Conservation (phyloP, 2,797 vertebrate genomes). For the Myripristis jacobus region DNA sequence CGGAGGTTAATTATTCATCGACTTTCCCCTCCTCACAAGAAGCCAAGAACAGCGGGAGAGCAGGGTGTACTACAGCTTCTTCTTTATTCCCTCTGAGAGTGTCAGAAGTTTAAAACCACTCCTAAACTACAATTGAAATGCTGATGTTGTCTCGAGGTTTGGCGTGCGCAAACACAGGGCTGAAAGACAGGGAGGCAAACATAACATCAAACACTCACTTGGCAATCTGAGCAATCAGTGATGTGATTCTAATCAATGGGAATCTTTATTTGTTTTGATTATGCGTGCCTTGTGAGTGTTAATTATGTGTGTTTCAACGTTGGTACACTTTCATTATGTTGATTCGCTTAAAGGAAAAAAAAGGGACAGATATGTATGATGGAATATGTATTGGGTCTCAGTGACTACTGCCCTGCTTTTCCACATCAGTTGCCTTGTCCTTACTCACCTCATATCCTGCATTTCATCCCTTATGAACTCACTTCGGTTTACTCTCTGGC, state of each 20-base stretch:
- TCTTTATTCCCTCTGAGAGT: conserved; percentile 79
- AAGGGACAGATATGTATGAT: background rate
- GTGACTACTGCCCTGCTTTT: background rate
- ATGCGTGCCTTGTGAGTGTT: conserved; percentile 37
- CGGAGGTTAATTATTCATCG: conserved; percentile 81
- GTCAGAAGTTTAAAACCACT: conserved; percentile 80
- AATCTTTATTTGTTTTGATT: conserved; percentile 51
- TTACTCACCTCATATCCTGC: background rate
- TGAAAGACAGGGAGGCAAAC: conserved; percentile 54
- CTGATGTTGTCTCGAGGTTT: conserved; percentile 68
- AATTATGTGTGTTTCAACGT: conserved; percentile 20
- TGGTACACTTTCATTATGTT: background rate
- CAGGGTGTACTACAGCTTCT: conserved; percentile 55
- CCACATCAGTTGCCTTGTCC: background rate
- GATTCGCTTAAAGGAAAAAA: background rate
- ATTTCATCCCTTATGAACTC: background rate
- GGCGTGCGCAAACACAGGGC: conserved; percentile 45
- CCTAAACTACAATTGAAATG: conserved; percentile 75
- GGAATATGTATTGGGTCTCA: too few relatives aligned
- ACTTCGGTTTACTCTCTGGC: background rate
- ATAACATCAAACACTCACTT: conserved; percentile 37
- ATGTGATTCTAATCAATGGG: conserved; percentile 58
- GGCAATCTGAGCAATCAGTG: conserved; percentile 45
- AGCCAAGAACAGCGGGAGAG: conserved; percentile 66
- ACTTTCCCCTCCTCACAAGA: conserved; percentile 64